Percentiles rank a stretch among this genome's conserved stretches.
These are phyloP conservation scores for Ivindomyrus marchei DNA, from an alignment of 2,113 vertebrate genomes.

Conservation along the genomic window DNA sequence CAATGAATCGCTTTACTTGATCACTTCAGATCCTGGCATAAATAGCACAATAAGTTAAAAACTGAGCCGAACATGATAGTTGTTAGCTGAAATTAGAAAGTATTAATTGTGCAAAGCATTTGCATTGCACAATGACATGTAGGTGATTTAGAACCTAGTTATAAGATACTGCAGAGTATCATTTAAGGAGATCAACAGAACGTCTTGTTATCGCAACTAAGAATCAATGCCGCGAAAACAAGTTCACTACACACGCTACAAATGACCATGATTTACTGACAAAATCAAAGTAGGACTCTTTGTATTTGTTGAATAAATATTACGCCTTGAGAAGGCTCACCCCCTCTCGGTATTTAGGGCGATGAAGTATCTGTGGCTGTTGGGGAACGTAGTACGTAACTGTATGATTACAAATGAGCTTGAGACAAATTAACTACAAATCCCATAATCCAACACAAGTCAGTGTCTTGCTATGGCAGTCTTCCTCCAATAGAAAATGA, in stretches of 20 bases:
- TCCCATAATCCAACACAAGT: slow-evolving; percentile 29
- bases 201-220: not conserved
- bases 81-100: not conserved
- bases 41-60: not conserved
- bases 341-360: not conserved
- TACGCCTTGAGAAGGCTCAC: not conserved
- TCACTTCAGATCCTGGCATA: not conserved
- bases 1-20: not conserved
- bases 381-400: slow-evolving; percentile 5
- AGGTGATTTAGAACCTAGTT: not conserved
- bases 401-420: not conserved
- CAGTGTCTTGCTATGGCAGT: slow-evolving; percentile 11
- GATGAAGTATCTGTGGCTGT: not conserved
- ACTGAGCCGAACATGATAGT: not conserved
- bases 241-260: not conserved
- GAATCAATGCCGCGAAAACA: not conserved
- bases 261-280: not conserved
- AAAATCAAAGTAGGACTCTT: not conserved
- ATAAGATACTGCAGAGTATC: not conserved
- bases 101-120: not conserved
- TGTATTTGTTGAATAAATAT: not conserved
- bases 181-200: not conserved
- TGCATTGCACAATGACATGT: not conserved
- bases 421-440: slow-evolving; percentile 25
- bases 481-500: slow-evolving; percentile 31